These are phyloP conservation scores for Synergus japonicus DNA, from an alignment of 2,888 invertebrate species.

Conservation along the genomic window DNA sequence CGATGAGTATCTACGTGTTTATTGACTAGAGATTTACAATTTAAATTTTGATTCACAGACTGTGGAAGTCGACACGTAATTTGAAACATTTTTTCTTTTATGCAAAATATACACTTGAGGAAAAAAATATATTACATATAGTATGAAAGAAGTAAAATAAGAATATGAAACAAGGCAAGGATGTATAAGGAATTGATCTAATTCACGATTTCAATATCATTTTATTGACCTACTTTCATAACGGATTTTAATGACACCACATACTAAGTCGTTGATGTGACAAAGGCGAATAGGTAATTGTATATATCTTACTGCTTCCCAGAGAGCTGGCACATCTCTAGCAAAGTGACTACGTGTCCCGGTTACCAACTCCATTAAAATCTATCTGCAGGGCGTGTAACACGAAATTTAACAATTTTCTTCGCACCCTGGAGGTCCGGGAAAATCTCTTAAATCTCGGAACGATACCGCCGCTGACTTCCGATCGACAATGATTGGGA, in stretches of 20 bases:
- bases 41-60: neutral
- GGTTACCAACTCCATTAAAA: constrained; percentile 74
- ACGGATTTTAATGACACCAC: constrained; percentile 36
- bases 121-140: too few species aligned
- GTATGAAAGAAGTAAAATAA: too few species aligned
- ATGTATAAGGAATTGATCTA: too few species aligned
- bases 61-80: neutral
- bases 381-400: constrained; percentile 66
- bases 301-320: constrained; percentile 50
- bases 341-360: constrained; percentile 74
- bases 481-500: constrained; percentile 54
- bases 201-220: too few species aligned
- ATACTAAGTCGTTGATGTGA: constrained; percentile 48
- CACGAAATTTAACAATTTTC: constrained; percentile 71
- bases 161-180: too few species aligned
- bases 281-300: constrained; percentile 26
- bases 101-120: neutral
- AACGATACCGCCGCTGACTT: constrained; percentile 49
- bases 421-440: constrained; percentile 51
- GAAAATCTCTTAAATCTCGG: constrained; percentile 55
- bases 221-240: constrained; percentile 19
- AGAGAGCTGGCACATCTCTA: constrained; percentile 55
- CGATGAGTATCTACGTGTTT: neutral
- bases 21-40: neutral
- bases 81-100: neutral